A percentile compares a stretch with the other conserved stretches of the same genome.
These are phyloP conservation scores for Pantala flavescens DNA, from an alignment of 1,140 invertebrate genomes.

Conservation along the genomic window DNA sequence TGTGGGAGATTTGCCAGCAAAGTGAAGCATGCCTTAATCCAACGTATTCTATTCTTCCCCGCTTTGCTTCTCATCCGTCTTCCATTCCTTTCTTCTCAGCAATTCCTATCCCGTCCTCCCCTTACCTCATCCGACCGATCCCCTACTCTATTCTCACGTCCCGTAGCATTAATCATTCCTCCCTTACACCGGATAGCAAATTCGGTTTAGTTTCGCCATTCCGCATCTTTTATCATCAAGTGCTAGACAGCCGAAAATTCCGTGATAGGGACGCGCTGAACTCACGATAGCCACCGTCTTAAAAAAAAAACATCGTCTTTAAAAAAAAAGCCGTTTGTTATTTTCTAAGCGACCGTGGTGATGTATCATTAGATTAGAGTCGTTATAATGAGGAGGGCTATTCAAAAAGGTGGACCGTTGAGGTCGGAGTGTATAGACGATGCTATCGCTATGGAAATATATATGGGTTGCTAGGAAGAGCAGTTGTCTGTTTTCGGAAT, in stretches of 20 bases:
- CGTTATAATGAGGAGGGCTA: not conserved
- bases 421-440: not conserved
- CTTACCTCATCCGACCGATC: not conserved
- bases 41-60: not conserved
- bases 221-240: not conserved
- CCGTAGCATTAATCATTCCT: not conserved
- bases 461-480: not conserved
- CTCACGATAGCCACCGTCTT: not conserved
- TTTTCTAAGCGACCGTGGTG: not conserved
- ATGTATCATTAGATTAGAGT: not conserved
- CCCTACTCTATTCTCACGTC: not conserved
- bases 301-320: not conserved
- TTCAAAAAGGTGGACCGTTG: not conserved
- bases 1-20: not conserved
- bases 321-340: not conserved
- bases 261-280: not conserved
- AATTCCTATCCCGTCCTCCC: not conserved
- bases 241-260: not conserved
- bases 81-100: not conserved
- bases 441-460: not conserved
- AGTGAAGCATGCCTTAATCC: not conserved
- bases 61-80: not conserved
- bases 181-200: not conserved
- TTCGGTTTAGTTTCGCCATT: constrained; percentile 9
- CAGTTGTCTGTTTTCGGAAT: not conserved